Evolutionary conservation across 2,888 invertebrate genomes (phyloP), one percentile per base, ranked within the genome.

Genomic region (Acleris literana): DNA sequence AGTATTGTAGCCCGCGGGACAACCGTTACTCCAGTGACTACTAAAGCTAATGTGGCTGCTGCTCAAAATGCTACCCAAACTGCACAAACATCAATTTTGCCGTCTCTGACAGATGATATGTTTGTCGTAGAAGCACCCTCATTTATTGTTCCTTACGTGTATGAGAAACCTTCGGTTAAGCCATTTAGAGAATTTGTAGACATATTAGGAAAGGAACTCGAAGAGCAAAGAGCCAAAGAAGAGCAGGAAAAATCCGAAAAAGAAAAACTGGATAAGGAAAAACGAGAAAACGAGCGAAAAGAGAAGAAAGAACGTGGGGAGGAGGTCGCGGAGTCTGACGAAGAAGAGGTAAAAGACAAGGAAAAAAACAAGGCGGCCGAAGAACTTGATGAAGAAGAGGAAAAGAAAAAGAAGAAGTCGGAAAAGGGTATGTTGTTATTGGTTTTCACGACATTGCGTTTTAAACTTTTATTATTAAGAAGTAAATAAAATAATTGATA

Each of bases 81-180:
- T 66, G 89, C 94, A 55, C 94, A 94, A 62, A 93, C 95, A 48
- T 94, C 94, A 44, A 95, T 97, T 70, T 85, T 98, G 74, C 97
- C 97, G 0, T 96, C 97, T 7, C 86, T 98, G 25, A 97, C 97
- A 20, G 97, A 98, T 82, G 97, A 98, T 76, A 97, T 97, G 96
- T 97, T 96, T 84, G 97, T 98, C 13, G 96, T 98, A 11, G 97
- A 98, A 86, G 97, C 97, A 33, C 97, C 98, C 6, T 97, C 97
- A 22, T 97, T 98, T 81, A 97, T 98, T 81, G 97, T 98, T 74
- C 98, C 98, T 55, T 98, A 98, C 83, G 97, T 98, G 22, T 97
- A 97, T 86, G 97, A 98, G 83, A 97, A 97, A 83, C 97, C 97
- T 11, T 97, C 97, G 1, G 85, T 95, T 5, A 95, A 96, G 76